Conservation (phyloP, 2,888 invertebrate genomes). For the Brachycybe producta region DNA sequence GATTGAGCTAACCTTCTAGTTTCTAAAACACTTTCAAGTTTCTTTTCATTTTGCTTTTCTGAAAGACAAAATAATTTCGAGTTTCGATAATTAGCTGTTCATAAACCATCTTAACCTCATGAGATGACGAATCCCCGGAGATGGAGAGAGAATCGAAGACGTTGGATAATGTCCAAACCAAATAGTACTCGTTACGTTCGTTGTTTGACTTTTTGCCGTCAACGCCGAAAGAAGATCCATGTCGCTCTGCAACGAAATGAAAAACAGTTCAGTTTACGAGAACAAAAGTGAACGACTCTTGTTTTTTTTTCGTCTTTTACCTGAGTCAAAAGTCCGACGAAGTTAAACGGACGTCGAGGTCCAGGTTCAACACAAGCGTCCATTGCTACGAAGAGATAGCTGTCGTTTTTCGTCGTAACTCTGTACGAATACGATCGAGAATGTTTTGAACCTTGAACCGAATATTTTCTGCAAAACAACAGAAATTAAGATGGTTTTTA, state of each 20-base stretch:
- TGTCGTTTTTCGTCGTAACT: slow-evolving; percentile 44
- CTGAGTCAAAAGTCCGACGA: slow-evolving; percentile 50
- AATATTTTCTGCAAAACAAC: slow-evolving; percentile 46
- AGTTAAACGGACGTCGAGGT: slow-evolving; percentile 75
- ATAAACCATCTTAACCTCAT: slow-evolving; percentile 22
- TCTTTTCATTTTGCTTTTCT: too few species aligned
- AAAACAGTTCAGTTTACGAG: too few species aligned
- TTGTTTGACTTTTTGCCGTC: slow-evolving; percentile 42
- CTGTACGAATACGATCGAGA: slow-evolving; percentile 60
- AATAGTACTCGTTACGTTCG: slow-evolving; percentile 51
- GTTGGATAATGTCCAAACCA: slow-evolving; percentile 89
- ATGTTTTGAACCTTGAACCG: slow-evolving; percentile 57
- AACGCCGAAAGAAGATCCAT: slow-evolving; percentile 42
- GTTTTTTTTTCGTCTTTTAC: slow-evolving; percentile 24
- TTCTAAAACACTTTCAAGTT: too few species aligned
- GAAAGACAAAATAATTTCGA: background rate
- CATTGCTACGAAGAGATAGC: slow-evolving; percentile 67
- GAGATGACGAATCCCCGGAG: slow-evolving; percentile 30
- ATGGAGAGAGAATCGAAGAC: slow-evolving; percentile 58
- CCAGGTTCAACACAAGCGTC: slow-evolving; percentile 82
- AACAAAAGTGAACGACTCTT: too few species aligned
- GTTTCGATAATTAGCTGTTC: background rate
- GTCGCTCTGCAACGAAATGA: slow-evolving; percentile 19
- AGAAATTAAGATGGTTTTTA: too few species aligned
- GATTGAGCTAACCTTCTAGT: too few species aligned